phyloP scores from a whole-genome alignment of 2,888 invertebrate genomes.

The Drosophila koepferae region DNA sequence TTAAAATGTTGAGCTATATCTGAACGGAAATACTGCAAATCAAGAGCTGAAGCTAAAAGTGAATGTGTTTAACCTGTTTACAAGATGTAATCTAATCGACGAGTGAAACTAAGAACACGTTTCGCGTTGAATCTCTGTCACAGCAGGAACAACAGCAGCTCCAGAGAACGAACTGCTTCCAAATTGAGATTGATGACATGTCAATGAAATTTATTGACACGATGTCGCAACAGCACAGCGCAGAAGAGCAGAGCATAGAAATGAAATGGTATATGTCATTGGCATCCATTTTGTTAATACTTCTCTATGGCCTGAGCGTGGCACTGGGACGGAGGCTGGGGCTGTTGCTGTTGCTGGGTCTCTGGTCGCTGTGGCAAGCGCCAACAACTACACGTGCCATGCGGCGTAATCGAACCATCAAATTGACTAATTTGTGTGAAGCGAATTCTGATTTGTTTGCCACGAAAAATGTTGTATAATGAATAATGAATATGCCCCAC shows the following conservation, averaged over 20 bases:
- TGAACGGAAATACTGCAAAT: not conserved
- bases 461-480: conserved; percentile 32
- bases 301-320: not conserved
- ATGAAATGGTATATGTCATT: conserved; percentile 11
- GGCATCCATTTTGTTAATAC: conserved; percentile 14
- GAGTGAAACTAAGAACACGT: conserved; percentile 4
- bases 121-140: not conserved
- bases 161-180: conserved; percentile 2
- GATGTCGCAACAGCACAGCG: conserved; percentile 8
- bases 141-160: conserved; percentile 2
- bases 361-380: conserved; percentile 10
- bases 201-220: conserved; percentile 66
- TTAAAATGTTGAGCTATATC: not conserved
- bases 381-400: conserved; percentile 9
- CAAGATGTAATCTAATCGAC: conserved; percentile 5
- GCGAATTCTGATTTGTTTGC: conserved; percentile 62
- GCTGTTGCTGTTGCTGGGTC: not conserved
- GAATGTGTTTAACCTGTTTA: not conserved
- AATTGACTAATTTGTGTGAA: conserved; percentile 61
- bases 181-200: conserved; percentile 79
- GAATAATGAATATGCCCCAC: conserved; percentile 84
- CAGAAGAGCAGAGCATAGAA: not conserved
- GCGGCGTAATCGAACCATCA: conserved; percentile 42
- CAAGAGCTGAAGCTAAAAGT: not conserved
- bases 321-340: not conserved